Conservation (phyloP, 2,113 vertebrate species). For the Rhadina sibilatrix region DNA sequence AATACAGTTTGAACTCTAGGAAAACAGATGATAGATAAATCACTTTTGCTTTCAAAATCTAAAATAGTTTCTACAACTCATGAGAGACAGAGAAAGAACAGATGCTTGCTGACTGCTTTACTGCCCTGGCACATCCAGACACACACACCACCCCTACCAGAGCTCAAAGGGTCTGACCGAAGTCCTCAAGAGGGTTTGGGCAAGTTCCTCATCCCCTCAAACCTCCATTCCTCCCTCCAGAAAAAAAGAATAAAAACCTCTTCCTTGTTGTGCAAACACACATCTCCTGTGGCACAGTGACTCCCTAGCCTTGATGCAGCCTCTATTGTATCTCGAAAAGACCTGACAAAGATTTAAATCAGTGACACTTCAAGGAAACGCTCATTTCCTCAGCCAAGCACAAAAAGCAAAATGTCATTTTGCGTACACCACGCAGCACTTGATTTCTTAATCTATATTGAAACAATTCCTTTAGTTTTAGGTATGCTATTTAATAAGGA, state of each 20-base stretch:
- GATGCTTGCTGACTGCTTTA: not conserved
- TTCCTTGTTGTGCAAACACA: not conserved
- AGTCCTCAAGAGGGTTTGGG: not conserved
- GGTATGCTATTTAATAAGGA: not conserved
- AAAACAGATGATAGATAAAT: not conserved
- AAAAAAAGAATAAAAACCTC: not conserved
- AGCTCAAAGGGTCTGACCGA: not conserved
- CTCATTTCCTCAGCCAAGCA: not conserved
- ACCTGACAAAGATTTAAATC: not conserved
- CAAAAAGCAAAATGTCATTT: not conserved
- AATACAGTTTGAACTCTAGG: not conserved
- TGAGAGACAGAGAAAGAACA: too few relatives aligned
- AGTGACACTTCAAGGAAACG: not conserved
- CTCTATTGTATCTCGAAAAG: not conserved
- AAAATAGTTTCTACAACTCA: not conserved
- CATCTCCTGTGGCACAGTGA: accelerated
- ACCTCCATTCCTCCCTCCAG: not conserved
- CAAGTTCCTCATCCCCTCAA: not conserved
- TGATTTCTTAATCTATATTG: not conserved
- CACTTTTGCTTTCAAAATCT: not conserved
- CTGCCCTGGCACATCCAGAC: not conserved
- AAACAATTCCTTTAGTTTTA: not conserved
- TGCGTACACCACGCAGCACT: not conserved
- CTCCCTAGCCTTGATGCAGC: not conserved
- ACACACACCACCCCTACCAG: not conserved